Conservation (phyloP, 2,113 vertebrate species). For the Phycodurus eques region DNA sequence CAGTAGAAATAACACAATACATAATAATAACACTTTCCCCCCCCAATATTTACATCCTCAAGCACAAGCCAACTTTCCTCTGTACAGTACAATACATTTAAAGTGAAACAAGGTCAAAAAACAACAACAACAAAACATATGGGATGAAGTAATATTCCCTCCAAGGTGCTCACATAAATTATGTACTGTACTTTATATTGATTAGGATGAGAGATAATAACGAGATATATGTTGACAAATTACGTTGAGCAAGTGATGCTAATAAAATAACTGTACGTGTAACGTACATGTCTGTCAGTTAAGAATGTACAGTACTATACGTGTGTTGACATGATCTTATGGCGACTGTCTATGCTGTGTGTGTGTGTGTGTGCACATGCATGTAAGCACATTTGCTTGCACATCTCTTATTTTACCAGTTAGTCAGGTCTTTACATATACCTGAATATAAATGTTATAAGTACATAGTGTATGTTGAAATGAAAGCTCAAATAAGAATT, state of each 20-base stretch:
- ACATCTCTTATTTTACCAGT: background rate
- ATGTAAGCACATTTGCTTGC: no score
- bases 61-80: no score
- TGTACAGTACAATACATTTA: background rate
- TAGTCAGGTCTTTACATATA: background rate
- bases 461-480: background rate
- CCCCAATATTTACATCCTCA: no score
- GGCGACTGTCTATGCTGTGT: no score
- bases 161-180: background rate
- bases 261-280: background rate
- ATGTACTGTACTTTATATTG: background rate
- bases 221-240: background rate
- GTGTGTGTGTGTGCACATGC: no score
- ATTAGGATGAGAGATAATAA: background rate
- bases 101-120: background rate
- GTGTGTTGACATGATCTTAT: background rate
- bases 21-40: no score
- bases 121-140: background rate
- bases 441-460: background rate
- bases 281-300: conserved; percentile 1
- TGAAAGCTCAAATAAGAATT: background rate
- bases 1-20: no score
- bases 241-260: background rate
- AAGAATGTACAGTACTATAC: background rate
- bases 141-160: background rate